Evolutionary conservation across 2,113 vertebrate species (phyloP).

Genomic region (Fukomys damarensis): DNA sequence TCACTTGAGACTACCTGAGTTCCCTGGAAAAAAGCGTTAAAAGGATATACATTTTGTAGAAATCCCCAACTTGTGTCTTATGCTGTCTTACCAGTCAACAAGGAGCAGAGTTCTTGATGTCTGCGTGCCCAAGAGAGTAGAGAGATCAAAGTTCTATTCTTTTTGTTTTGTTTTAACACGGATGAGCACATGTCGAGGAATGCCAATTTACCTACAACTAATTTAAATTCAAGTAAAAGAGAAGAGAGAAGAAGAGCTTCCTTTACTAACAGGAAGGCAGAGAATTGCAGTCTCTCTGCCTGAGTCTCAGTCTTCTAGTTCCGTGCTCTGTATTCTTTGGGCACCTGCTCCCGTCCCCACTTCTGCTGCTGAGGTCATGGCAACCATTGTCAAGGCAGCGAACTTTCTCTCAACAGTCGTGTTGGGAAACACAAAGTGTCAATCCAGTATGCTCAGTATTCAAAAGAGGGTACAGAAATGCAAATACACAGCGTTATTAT

Average conservation of each 20-base stretch:
- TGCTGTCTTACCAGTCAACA: neutral
- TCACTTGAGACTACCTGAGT: neutral
- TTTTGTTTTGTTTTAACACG: neutral
- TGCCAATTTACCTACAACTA: neutral
- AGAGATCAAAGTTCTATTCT: neutral
- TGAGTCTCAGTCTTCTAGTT: neutral
- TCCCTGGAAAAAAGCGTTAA: neutral
- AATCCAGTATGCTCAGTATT: neutral
- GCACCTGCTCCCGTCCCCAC: neutral
- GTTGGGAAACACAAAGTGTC: neutral
- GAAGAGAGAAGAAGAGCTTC: neutral
- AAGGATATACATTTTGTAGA: neutral
- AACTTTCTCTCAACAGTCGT: neutral
- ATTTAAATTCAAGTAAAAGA: neutral
- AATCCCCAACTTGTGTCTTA: neutral
- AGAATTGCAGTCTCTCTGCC: neutral
- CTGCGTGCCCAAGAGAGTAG: neutral
- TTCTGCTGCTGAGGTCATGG: neutral
- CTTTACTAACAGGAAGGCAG: neutral
- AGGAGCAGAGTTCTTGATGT: neutral
- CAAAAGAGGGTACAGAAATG: neutral
- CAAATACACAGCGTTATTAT: neutral
- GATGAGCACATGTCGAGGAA: neutral
- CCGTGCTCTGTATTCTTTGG: too few relatives aligned
- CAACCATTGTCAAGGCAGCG: neutral